Evolutionary conservation across 1,140 invertebrate species (phyloP).

Genomic region (honey bee (Apis mellifera)): DNA sequence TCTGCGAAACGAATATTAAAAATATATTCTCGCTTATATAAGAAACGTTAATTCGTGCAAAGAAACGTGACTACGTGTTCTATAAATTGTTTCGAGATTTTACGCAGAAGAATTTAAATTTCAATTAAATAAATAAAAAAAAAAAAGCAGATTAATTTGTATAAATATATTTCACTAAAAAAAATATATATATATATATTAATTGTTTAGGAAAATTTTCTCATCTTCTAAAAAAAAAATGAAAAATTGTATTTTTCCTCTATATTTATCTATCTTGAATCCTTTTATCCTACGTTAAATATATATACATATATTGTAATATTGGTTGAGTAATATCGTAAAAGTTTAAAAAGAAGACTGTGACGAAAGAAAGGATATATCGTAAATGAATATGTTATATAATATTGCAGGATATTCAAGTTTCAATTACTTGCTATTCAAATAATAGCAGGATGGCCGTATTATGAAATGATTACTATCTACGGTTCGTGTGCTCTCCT

Average conservation of each 20-base stretch:
- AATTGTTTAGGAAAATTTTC: no score
- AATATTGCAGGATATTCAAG: slow-evolving; percentile 38
- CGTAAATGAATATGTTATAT: slow-evolving; percentile 13
- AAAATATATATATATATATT: no score
- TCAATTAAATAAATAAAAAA: neutral
- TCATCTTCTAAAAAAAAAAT: no score
- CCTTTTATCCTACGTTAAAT: no score
- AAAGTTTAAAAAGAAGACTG: neutral
- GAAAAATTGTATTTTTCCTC: no score
- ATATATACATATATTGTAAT: neutral
- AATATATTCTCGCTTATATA: slow-evolving; percentile 41
- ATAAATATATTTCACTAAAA: no score
- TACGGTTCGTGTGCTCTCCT: slow-evolving; percentile 13
- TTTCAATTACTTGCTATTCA: slow-evolving; percentile 39
- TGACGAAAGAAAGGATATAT: neutral
- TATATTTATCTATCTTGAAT: no score
- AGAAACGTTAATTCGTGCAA: slow-evolving; percentile 6
- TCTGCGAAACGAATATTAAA: neutral
- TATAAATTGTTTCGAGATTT: no score
- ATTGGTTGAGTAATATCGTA: slow-evolving; percentile 1
- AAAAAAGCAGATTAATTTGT: no score
- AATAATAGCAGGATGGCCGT: slow-evolving; percentile 30
- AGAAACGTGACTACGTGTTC: neutral
- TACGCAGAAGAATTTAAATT: neutral
- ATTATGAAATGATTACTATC: slow-evolving; percentile 40